phyloP scores from a whole-genome alignment of 2,888 invertebrate genomes.

The Tachystola acroxantha region DNA sequence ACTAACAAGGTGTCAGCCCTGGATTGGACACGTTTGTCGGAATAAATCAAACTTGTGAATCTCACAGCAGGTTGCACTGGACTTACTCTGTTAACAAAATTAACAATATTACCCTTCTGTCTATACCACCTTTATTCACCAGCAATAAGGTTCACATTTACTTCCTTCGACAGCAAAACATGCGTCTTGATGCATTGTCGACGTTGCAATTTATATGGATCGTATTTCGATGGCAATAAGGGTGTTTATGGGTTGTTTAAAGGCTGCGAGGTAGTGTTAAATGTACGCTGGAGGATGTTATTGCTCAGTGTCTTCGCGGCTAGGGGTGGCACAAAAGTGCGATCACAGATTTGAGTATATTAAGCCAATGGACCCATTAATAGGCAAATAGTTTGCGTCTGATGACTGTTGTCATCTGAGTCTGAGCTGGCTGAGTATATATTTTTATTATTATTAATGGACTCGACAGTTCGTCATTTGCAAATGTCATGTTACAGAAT shows the following conservation, averaged over 20 bases:
- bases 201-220: conserved; percentile 13
- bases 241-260: conserved; percentile 8
- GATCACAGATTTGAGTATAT: no score
- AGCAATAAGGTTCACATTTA: conserved; percentile 18
- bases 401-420: no score
- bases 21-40: conserved; percentile 31
- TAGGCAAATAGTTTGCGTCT: no score
- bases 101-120: conserved; percentile 14
- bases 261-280: conserved; percentile 37
- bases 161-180: conserved; percentile 10
- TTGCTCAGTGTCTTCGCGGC: conserved; percentile 61
- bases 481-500: no score
- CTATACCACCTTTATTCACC: conserved; percentile 9
- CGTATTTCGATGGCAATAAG: conserved; percentile 13
- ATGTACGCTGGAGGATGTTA: conserved; percentile 59
- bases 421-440: no score
- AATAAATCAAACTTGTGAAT: conserved; percentile 60
- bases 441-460: no score
- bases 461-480: no score
- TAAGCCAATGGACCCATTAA: no score
- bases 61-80: conserved; percentile 48
- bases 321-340: conserved; percentile 41
- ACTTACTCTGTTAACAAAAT: conserved; percentile 22
- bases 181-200: conserved; percentile 19
- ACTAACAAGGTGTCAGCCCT: conserved; percentile 2